Evolutionary conservation across 2,888 invertebrate species (phyloP), one percentile per base, ranked within the genome.

Genomic region (Selenia dentaria): DNA sequence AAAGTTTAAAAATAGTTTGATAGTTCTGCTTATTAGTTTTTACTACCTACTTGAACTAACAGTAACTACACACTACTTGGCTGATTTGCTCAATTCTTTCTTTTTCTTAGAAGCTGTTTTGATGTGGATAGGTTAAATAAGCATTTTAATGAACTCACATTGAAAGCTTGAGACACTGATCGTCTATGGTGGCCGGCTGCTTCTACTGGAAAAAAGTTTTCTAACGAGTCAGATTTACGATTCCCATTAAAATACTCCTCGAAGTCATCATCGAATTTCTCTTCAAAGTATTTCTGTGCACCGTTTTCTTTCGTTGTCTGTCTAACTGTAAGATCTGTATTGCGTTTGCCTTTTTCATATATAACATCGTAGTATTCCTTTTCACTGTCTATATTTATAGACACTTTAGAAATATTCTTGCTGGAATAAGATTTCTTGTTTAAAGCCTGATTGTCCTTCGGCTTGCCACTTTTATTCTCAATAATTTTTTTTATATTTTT

Each of bases 331-430:
- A 83, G 41, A 54, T 79, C 78, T 11, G 79, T 77, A 24, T 63
- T 65, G 10, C 55, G 32, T 25, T 66, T 54, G 26, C 64, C 67
- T 44, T 76, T 74, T 44, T 70, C 65, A 40, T 83, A 72, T 29
- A 66, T 44, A 3, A 84, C 69, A 52, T 82, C 72, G 47, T 82
- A 87, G 42, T 54, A 58, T 48, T 84, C 83, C 12, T 70, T 73
- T 9, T 79, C 76, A 34, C 70, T 74, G 6, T 84, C 75, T 41
- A 86, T 81, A 51, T 81, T 79, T 18, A 85, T 60, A 9, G 77
- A 68, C 5, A 83, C 64, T 54, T 70, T 77, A 6, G 87, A 83
- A 24, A 63, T 59, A 22, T 62, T 53, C 20, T 54, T 61, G 47
- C 54, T 67, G 1, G 67, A 54, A 5, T 49, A 52, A 22, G 51